A percentile compares a stretch with the other conserved stretches of the same genome.
phyloP scores from a whole-genome alignment of 2,113 vertebrate genomes.

The Salminus brasiliensis region DNA sequence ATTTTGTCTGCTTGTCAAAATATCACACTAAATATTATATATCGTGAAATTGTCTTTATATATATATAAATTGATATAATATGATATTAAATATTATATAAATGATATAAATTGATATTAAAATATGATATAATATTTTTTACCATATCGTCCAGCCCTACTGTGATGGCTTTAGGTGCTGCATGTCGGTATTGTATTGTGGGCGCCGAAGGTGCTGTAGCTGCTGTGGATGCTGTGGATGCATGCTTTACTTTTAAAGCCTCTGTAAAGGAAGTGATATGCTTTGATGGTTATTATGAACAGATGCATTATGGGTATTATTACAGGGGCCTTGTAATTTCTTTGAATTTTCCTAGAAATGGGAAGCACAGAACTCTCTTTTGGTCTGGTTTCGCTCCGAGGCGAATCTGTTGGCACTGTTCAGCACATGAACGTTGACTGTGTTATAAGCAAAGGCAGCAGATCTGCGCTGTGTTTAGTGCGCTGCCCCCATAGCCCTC shows the following conservation, averaged over 20 bases:
- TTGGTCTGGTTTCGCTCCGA: constrained; percentile 1
- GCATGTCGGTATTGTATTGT: too few species aligned
- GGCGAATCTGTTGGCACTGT: constrained; percentile 41
- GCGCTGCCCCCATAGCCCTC: background rate
- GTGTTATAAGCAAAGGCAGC: background rate
- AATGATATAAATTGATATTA: too few species aligned
- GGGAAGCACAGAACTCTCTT: background rate
- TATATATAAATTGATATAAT: too few species aligned
- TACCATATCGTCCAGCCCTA: too few species aligned
- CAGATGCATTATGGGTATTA: constrained; percentile 36
- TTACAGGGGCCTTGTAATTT: constrained; percentile 6
- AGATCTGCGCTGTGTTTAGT: background rate
- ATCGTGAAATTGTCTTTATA: too few species aligned
- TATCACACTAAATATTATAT: too few species aligned
- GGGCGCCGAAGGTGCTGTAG: too few species aligned
- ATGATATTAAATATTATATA: too few species aligned
- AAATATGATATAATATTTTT: too few species aligned
- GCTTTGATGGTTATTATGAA: constrained; percentile 31
- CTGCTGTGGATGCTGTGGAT: too few species aligned
- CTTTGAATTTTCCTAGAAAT: background rate
- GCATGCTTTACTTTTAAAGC: background rate
- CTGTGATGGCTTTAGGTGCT: too few species aligned
- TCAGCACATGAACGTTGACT: background rate
- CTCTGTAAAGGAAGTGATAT: background rate
- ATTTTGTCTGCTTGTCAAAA: too few species aligned